Evolutionary conservation across 2,797 vertebrate species (phyloP), one percentile per base, ranked within the genome.

Genomic region (Gambusia yucatana): DNA sequence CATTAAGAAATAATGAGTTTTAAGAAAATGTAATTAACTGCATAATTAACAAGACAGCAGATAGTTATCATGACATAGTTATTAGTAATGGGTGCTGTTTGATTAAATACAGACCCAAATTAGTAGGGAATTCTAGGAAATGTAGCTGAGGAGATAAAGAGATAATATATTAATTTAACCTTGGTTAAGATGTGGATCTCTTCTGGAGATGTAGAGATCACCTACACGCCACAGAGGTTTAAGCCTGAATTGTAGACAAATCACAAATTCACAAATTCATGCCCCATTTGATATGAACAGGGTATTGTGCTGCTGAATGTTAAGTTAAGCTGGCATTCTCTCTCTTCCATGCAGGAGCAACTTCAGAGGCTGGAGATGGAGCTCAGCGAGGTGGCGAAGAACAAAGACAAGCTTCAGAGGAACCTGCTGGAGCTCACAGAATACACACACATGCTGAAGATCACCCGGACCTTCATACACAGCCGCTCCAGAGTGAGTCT

Each of bases 301-400:
- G 22, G 47, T 36, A 5, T 50, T 39, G 25, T 16, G 36, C 59
- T 39, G 73, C 33, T 55, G 33, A 74, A 73, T 44, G 71, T 11
- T 72, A 33, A 69, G 4, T 67, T 17, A 47, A 61, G 33, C 25
- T 41, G 22, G 22, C 77, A 72, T 80, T 77, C 14, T 25, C 9
- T 25, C 9, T 81, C 22, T 89, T 71, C 33, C 75, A 39, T 85
- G 57, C 89, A 99, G 98, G 98, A 99, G 84, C 98, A 98, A 87
- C 91, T 99, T 41, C 98, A 98, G 93, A 96, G 98, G 87, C 95
- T 99, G 39, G 98, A 99, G 91, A 96, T 97, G 85, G 98, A 99
- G 87, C 92, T 99, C 85, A 96, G 97, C 1, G 98, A 99, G 90
- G 96, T 99, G 73, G 96, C 97, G 6, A 97, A 95, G 83, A 99